A percentile compares a stretch with the other conserved stretches of the same genome.
Evolutionary conservation across 2,888 invertebrate genomes (phyloP).

Genomic region (Epinotia ramella): DNA sequence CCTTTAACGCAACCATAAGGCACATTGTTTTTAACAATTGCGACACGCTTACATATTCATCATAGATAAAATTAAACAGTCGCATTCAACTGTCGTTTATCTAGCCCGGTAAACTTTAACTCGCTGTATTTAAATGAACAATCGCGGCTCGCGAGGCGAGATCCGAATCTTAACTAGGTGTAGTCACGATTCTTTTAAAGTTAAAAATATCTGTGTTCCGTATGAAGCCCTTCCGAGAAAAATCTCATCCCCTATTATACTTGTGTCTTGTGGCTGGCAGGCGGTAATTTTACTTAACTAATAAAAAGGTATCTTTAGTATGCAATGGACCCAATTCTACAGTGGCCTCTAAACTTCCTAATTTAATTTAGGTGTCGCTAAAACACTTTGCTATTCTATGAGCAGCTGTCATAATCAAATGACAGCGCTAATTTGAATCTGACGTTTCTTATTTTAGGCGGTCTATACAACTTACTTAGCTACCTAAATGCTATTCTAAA

Average conservation of each 20-base stretch:
- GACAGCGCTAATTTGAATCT: too few relatives aligned
- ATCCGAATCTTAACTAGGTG: conserved; percentile 79
- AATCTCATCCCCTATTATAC: conserved; percentile 18
- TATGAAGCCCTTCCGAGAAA: conserved; percentile 28
- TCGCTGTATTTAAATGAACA: conserved; percentile 72
- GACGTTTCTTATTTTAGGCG: too few relatives aligned
- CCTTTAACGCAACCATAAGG: conserved; percentile 35
- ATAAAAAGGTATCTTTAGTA: background rate
- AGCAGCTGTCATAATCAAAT: too few relatives aligned
- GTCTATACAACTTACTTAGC: too few relatives aligned
- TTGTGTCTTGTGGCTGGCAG: conserved; percentile 1
- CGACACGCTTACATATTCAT: conserved; percentile 44
- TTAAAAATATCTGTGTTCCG: conserved; percentile 37
- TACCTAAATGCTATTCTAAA: too few relatives aligned
- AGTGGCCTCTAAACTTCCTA: too few relatives aligned
- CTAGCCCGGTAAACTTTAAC: conserved; percentile 54
- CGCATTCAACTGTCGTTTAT: conserved; percentile 57
- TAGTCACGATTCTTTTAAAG: conserved; percentile 70
- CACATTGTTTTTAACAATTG: conserved; percentile 43
- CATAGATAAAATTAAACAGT: conserved; percentile 60
- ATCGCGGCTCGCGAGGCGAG: conserved; percentile 66
- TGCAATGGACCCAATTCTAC: too few relatives aligned
- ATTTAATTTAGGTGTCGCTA: too few relatives aligned
- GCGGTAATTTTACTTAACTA: background rate
- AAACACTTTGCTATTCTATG: too few relatives aligned